Evolutionary conservation across 2,113 vertebrate genomes (phyloP).

Genomic region (Hipposideros armiger): DNA sequence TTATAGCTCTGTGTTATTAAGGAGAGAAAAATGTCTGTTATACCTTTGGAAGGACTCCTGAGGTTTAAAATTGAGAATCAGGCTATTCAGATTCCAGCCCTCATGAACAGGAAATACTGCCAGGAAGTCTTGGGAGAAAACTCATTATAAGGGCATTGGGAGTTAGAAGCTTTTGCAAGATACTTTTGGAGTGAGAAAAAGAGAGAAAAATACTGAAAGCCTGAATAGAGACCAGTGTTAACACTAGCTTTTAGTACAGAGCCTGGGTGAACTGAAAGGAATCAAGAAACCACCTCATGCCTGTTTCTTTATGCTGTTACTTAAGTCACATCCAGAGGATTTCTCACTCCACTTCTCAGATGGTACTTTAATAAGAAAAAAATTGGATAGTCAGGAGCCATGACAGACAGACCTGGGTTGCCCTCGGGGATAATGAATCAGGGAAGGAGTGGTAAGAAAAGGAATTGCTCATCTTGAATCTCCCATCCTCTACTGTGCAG

Average conservation of each 20-base stretch:
- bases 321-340: neutral
- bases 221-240: neutral
- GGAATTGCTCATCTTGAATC: neutral
- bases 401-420: neutral
- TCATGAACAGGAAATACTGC: neutral
- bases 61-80: neutral
- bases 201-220: neutral
- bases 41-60: neutral
- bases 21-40: neutral
- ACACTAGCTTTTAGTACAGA: neutral
- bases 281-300: neutral
- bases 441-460: neutral
- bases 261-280: neutral
- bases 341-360: neutral
- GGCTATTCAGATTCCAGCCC: neutral
- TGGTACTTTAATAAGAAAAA: neutral
- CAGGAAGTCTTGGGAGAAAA: constrained; percentile 30
- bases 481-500: neutral
- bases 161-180: constrained; percentile 20
- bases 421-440: neutral
- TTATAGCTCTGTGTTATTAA: neutral
- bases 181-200: constrained; percentile 48
- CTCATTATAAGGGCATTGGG: neutral
- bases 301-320: neutral
- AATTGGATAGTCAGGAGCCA: neutral